Base-by-base conservation (phyloP, 2,113 vertebrate species). In the Hydropotes inermis region DNA sequence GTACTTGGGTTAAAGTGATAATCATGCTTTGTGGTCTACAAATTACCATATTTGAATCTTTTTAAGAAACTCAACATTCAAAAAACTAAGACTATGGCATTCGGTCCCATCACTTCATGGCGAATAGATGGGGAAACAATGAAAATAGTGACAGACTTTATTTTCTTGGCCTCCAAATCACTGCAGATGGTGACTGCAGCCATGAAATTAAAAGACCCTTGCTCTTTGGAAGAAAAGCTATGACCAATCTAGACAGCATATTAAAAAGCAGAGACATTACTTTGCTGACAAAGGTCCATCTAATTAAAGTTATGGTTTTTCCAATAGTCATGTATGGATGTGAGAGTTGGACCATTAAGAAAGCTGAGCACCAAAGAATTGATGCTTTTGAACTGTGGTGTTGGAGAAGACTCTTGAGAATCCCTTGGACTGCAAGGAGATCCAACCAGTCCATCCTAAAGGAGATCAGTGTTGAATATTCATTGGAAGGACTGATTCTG, bases 41-140 rank as follows among this genome's bases (percentile, higher is more conserved):
- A 97, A 70, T 89, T 13, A 78, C n/a, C 16, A 27, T 25, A 89
- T 97, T 95, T 97, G 0, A 21, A 10, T 97, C 86, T 83, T 54
- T 97, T 91, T 96, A 36, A 97, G 33, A 92, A 81, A 74, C n/a
- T 74, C 67, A 3, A 74, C 67, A 39, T 74, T 74, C n/a, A 74
- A 39, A 74, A 74, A 74, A 39, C 10, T 74, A 39, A 74, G 19
- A 74, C n/a, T 36, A 13, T 23, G 67, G n/a, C n/a, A 39, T 74
- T 74, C 2, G 0, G 19, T 74, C 19, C 19, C 67, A 39, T 74
- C n/a, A 39, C 19, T 23, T 39, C 67, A 74, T 39, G n/a, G 67
- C 67, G 39, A 74, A 74, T 23, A 74, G n/a, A 74, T 74, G n/a
- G n/a, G 67, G 67, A 74, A 23, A 74, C 67, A 74, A 39, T 74